Percentiles rank a stretch among this genome's conserved stretches.
phyloP scores from a whole-genome alignment of 2,888 invertebrate species.

The Scaptomyza caliginosa region DNA sequence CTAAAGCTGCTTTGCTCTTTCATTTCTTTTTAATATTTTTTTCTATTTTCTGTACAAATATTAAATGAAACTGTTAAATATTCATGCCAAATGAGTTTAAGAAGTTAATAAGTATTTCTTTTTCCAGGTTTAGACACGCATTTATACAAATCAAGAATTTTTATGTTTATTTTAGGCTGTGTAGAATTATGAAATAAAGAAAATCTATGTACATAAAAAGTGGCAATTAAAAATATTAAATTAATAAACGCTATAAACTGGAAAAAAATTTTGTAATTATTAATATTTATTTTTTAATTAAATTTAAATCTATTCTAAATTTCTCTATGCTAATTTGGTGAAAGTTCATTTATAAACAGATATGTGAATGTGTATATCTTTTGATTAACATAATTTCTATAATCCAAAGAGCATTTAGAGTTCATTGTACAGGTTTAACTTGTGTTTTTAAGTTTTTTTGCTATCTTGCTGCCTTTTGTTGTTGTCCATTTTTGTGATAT shows the following conservation, averaged over 20 bases:
- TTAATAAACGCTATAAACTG: neutral
- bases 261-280: too few species aligned
- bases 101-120: too few species aligned
- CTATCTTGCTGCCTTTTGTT: conserved; percentile 30
- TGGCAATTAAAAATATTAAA: too few species aligned
- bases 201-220: too few species aligned
- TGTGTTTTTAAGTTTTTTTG: neutral
- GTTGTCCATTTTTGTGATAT: conserved; percentile 48
- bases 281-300: neutral
- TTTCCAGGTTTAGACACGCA: too few species aligned
- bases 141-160: too few species aligned
- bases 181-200: too few species aligned
- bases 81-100: too few species aligned
- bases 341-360: neutral
- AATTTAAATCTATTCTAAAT: neutral
- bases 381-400: neutral
- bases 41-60: too few species aligned
- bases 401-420: conserved; percentile 7
- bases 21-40: neutral
- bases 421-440: conserved; percentile 2
- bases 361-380: neutral
- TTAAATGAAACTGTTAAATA: too few species aligned
- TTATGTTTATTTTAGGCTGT: too few species aligned
- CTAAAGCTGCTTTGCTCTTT: neutral
- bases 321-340: neutral